Evolutionary conservation across 2,113 vertebrate species (phyloP), one percentile per base, ranked within the genome.

Genomic region (Larimichthys crocea): DNA sequence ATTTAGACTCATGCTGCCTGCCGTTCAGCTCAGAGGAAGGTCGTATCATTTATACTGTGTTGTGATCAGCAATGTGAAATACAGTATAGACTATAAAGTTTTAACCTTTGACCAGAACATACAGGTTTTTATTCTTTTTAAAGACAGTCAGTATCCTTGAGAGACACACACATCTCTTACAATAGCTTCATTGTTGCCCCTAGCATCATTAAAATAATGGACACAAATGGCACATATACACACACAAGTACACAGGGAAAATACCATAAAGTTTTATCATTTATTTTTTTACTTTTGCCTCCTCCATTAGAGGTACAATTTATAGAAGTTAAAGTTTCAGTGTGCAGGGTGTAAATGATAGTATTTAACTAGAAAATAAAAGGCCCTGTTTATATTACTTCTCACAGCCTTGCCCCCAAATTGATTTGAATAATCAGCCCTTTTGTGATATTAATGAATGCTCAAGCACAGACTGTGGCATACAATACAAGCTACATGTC

Each of bases 151-250:
- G 11, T 53, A 26, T 67, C 24, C 20, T n/a, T 57, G 31, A 63
- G 40, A 31, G 3, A 75, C 29, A 49, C 59, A 65, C 44, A 46
- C 44, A 40, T 40, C 35, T 40, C 35, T 40, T 40, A 91, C 90
- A 93, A 85, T 74, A 50, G 80, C 24, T 56, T 48, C 68, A 82
- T 87, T 92, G 85, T 91, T 24, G 12, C 20, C 19, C 46, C 40
- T 35, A 44, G 59, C 22, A 20, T 68, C 71, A 31, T 52, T 52
- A 53, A 80, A 60, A 59, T 78, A 42, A 75, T 56, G 7, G 31
- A 24, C 42, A 57, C 48, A 48, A 49, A 53, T 9, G 9, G 3
- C 46, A 46, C 48, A 10, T 20, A 53, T 6, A 76, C 22, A 70
- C 19, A 35, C 46, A 50, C 19, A 49, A 10, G 2, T 55, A 63